Base-by-base conservation (phyloP, 92 coral and sea anemone genomes). In the Isaurus tuberculatus region DNA sequence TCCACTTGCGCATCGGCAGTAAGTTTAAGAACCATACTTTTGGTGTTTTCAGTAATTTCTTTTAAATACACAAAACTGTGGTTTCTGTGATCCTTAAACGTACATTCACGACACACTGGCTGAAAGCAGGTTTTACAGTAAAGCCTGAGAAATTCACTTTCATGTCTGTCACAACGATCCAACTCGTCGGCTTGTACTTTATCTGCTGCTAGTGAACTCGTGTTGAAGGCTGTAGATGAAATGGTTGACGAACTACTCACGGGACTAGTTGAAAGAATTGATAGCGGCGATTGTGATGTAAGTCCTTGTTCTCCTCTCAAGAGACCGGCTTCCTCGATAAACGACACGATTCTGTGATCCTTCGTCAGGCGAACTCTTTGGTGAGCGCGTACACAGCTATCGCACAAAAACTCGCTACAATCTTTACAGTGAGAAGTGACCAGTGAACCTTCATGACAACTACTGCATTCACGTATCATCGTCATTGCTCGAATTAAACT, bases 341-440 rank as follows among this genome's bases (percentile, higher is more conserved):
- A 87, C 63, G 99, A 91, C 53, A 96, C 89, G 77, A 96, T 96
- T 69, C 90, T 91, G 70, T 96, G 99, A 77, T 96, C 99, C 82
- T 96, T 96, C 11, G 99, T 94, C 19, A 96, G 85, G 26, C 99
- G 92, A 65, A 96, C 98, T 22, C 99, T 81, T 25, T 92, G 95
- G 51, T 96, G 99, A 57, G 99, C 99, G 61, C 99, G 88, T 5
- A 95, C 95, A 87, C 99, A 96, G 60, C 87, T 96, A 36, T 91
- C 99, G 72, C 99, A 96, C 33, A 96, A 83, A 78, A 89, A 82
- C 58, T 96, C 99, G 80, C 89, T 88, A 83, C 99, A 96, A 73
- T 94, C 96, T 32, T 92, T 89, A 53, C 99, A 96, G 46, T 89
- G 95, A 20, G 98, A 92, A 26, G 99, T 96, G 40, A 96, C 98